A percentile compares a stretch with the other conserved stretches of the same genome.
Conservation (phyloP, 2,113 vertebrate species). For the Pomatorhinus ruficollis region DNA sequence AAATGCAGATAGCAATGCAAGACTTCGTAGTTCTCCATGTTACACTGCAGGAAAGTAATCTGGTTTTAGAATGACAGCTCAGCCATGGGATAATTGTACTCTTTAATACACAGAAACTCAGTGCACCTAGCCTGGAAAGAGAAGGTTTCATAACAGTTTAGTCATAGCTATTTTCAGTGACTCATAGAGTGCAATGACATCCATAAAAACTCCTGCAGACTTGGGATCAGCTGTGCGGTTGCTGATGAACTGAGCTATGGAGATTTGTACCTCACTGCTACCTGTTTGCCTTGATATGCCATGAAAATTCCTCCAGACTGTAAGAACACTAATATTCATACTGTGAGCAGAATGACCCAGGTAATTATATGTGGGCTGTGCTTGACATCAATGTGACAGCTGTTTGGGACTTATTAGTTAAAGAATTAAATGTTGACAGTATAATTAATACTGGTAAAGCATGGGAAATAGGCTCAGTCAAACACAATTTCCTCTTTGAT, state of each 20-base stretch:
- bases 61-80: background rate
- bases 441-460: background rate
- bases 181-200: background rate
- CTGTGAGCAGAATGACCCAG: background rate
- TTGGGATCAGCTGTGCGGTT: background rate
- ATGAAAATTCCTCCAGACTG: background rate
- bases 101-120: background rate
- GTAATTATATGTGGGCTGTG: background rate
- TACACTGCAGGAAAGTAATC: background rate
- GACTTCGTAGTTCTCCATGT: background rate
- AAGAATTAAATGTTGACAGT: background rate
- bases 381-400: background rate
- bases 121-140: background rate
- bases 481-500: background rate
- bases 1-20: background rate
- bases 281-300: background rate
- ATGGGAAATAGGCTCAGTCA: background rate
- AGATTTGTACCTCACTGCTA: background rate
- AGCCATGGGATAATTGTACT: background rate
- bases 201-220: background rate
- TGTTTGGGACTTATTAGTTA: background rate
- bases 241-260: rapidly evolving
- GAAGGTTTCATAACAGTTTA: background rate
- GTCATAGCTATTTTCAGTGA: background rate
- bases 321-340: background rate